Conservation (phyloP, 2,888 invertebrate species). For the Gnatocerus cornutus region DNA sequence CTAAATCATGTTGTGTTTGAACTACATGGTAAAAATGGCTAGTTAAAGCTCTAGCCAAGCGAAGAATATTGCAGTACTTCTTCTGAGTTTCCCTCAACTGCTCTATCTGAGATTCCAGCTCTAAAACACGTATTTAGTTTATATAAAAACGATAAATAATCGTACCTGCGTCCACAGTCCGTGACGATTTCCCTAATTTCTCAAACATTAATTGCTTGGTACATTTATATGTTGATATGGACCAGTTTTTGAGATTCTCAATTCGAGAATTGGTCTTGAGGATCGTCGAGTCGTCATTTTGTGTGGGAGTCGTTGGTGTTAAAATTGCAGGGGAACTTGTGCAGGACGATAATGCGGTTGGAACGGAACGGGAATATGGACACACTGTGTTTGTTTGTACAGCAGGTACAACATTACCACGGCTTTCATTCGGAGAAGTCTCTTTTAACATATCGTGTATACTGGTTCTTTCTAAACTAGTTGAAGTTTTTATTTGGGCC, state of each 20-base stretch:
- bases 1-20: slow-evolving; percentile 89
- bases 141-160: slow-evolving; percentile 9
- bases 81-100: slow-evolving; percentile 93
- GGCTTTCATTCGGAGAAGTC: slow-evolving; percentile 84
- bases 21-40: slow-evolving; percentile 92
- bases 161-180: slow-evolving; percentile 89
- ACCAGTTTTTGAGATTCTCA: slow-evolving; percentile 96
- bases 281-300: slow-evolving; percentile 76
- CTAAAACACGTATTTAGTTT: slow-evolving; percentile 69
- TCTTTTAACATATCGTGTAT: slow-evolving; percentile 92
- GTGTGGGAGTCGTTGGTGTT: slow-evolving; percentile 72
- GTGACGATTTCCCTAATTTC: slow-evolving; percentile 93
- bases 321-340: slow-evolving; percentile 70
- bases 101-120: slow-evolving; percentile 95
- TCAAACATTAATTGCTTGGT: slow-evolving; percentile 97
- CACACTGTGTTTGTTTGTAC: slow-evolving; percentile 81
- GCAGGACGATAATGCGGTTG: slow-evolving; percentile 74
- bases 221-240: slow-evolving; percentile 98
- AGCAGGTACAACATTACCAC: slow-evolving; percentile 82
- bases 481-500: slow-evolving; percentile 67
- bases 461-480: slow-evolving; percentile 75
- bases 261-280: slow-evolving; percentile 86
- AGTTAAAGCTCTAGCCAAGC: slow-evolving; percentile 88
- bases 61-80: slow-evolving; percentile 90
- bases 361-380: slow-evolving; percentile 81